Evolutionary conservation across 2,113 vertebrate genomes (phyloP).

Genomic region (Protobothrops flavoviridis): DNA sequence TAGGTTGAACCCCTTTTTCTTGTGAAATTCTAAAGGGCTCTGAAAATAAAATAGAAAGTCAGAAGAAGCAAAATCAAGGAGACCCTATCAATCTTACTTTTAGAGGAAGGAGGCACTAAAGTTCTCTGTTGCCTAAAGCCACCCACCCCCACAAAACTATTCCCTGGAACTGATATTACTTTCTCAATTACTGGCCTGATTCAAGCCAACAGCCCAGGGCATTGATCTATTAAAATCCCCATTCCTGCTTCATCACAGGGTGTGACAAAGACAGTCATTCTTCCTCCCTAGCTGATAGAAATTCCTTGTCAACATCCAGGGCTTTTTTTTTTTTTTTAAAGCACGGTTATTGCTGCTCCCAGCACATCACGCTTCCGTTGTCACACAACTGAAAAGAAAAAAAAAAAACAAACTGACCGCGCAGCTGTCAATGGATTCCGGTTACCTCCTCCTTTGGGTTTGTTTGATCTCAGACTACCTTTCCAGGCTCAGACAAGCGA

Average conservation of each 20-base stretch:
- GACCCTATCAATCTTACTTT: neutral
- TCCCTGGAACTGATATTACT: neutral
- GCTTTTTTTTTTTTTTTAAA: neutral
- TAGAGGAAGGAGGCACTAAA: neutral
- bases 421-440: neutral
- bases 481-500: neutral
- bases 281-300: neutral
- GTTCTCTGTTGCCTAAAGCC: neutral
- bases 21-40: neutral
- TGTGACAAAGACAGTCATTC: neutral
- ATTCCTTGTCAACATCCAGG: neutral
- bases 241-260: neutral
- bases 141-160: neutral
- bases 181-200: neutral
- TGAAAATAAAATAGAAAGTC: neutral
- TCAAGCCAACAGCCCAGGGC: neutral
- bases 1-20: neutral
- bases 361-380: neutral
- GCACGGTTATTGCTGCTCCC: neutral
- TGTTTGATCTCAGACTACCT: slow-evolving; percentile 2
- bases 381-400: neutral
- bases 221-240: neutral
- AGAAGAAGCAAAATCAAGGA: neutral
- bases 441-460: neutral
- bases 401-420: neutral